phyloP scores from a whole-genome alignment of 2,888 invertebrate genomes.

The Athrips mouffetella region DNA sequence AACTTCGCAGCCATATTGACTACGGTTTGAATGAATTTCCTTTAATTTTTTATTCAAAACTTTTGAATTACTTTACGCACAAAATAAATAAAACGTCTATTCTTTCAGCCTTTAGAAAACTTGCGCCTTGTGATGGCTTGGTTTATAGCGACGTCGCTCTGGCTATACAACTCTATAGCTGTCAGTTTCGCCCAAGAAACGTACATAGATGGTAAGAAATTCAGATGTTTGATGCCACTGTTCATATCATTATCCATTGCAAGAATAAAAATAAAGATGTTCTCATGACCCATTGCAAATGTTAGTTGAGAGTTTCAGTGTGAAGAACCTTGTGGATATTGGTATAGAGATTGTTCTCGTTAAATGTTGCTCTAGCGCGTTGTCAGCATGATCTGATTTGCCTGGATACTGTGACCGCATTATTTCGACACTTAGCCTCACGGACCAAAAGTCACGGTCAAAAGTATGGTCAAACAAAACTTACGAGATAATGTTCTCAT shows the following conservation, averaged over 20 bases:
- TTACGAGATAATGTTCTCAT: too few species aligned
- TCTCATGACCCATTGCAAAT: conserved; percentile 13
- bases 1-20: conserved; percentile 79
- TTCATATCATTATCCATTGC: conserved; percentile 11
- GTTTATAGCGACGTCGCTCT: conserved; percentile 76
- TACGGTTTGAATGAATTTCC: conserved; percentile 70
- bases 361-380: conserved; percentile 53
- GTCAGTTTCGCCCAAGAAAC: conserved; percentile 68
- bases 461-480: too few species aligned
- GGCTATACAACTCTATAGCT: conserved; percentile 77
- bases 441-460: too few species aligned
- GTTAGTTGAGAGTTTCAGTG: conserved; percentile 4
- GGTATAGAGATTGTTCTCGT: conserved; percentile 26
- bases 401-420: too few species aligned
- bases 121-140: conserved; percentile 77
- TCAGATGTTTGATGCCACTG: not conserved
- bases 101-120: conserved; percentile 78
- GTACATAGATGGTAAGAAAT: conserved; percentile 60
- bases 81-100: not conserved
- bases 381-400: conserved; percentile 69
- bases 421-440: too few species aligned
- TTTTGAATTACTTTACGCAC: not conserved
- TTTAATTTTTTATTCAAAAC: not conserved
- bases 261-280: conserved; percentile 1
- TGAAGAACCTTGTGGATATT: not conserved